Base-by-base conservation (phyloP, 2,888 invertebrate genomes). In the Halictus quadricinctus region DNA sequence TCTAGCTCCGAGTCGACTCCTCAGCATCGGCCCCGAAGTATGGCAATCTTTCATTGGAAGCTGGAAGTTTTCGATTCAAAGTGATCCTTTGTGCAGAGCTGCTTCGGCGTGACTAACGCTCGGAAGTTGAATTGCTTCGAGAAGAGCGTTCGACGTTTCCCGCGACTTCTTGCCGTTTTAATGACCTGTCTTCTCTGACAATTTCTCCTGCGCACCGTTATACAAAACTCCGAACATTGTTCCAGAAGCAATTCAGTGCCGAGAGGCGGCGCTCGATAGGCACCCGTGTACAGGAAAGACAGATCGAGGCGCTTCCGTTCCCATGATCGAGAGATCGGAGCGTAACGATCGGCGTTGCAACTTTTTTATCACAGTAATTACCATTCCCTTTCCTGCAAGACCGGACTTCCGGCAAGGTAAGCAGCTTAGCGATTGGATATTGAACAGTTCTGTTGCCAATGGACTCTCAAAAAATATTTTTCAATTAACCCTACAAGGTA, bases 241-340 rank as follows among this genome's bases (percentile, higher is more conserved):
- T 81, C 86, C 76, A 77, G 64, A 80, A 76, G 77, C 76, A 79
- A 83, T 86, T 81, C 83, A 86, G 80, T 60, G 88, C 79, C 77
- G 41, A 29, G 46, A 21, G 54, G 54, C 64, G 70, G 54, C 50
- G 78, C 4, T 29, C 50, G 41, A 8, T 58, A 41, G 36, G 50
- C 1, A 29, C 25, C 25, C 25, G 54, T 58, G n/a, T n/a, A n/a
- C 54, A 58, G 72, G 64, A 15, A 69, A 50, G 7, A 18, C 25
- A 36, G 50, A 70, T 70, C 70, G 13, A 7, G 36, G 15, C 13
- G 21, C 6, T 73, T 43, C 64, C 3, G 21, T 10, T 21, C 4
- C 66, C 18, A 3, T 10, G 66, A 58, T 66, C n/a, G 50, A n/a
- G 18, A n/a, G 2, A 36, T 43, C 41, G 41, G 21, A n/a, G 21